Evolutionary conservation across 1,140 invertebrate genomes (phyloP).

Genomic region (Lethrus apterus): DNA sequence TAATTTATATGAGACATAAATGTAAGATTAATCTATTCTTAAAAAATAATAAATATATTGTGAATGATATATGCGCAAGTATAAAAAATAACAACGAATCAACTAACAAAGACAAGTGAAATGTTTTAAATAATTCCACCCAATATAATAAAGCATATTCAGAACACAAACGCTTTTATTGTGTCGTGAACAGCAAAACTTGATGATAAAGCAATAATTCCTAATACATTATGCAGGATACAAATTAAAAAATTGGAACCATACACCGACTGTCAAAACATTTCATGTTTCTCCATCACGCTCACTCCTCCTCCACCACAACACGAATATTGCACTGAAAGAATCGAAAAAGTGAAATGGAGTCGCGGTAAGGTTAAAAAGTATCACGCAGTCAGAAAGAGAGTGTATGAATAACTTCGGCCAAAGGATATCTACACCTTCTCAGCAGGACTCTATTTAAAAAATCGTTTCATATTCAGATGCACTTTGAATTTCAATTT

Average conservation of each 20-base stretch:
- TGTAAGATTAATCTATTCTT: too few species aligned
- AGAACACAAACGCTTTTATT: constrained; percentile 9
- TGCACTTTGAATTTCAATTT: constrained; percentile 19
- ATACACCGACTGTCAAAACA: too few species aligned
- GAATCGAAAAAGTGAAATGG: constrained; percentile 8
- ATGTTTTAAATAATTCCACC: constrained; percentile 11
- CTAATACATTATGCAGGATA: constrained; percentile 12
- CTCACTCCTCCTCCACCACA: too few species aligned
- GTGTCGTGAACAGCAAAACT: constrained; percentile 5
- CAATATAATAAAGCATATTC: constrained; percentile 11
- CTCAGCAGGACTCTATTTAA: constrained; percentile 19
- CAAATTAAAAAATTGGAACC: constrained; percentile 11
- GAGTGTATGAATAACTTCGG: not conserved
- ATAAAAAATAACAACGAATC: too few species aligned
- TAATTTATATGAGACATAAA: too few species aligned
- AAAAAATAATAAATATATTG: too few species aligned
- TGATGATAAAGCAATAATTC: constrained; percentile 10
- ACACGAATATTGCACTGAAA: constrained; percentile 7
- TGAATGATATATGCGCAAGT: too few species aligned
- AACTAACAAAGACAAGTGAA: too few species aligned
- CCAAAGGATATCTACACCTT: constrained; percentile 14
- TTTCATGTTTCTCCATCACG: too few species aligned
- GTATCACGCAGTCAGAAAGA: constrained; percentile 16
- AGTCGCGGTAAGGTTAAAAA: constrained; percentile 18
- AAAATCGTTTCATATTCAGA: constrained; percentile 18